Evolutionary conservation across 2,888 invertebrate genomes (phyloP).

Genomic region (Leptothorax acervorum): DNA sequence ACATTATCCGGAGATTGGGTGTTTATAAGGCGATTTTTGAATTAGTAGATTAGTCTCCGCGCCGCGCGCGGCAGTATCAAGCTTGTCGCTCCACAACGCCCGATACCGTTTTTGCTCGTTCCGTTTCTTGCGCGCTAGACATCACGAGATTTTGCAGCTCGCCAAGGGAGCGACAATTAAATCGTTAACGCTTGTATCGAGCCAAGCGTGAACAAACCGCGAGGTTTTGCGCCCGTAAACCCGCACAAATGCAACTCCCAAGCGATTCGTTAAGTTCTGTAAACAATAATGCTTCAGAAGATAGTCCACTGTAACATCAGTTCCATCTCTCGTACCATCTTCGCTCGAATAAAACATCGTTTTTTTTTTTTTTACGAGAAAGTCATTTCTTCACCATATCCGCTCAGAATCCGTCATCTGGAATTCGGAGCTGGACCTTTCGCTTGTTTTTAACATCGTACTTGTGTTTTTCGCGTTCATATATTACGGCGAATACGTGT

Average conservation of each 20-base stretch:
- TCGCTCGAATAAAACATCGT: background rate
- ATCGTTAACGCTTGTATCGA: slow-evolving; percentile 5
- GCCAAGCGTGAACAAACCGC: background rate
- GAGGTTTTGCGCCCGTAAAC: slow-evolving; percentile 17
- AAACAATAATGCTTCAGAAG: background rate
- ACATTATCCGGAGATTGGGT: slow-evolving; percentile 73
- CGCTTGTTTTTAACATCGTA: slow-evolving; percentile 3
- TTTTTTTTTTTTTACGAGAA: background rate
- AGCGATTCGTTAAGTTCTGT: slow-evolving; percentile 15
- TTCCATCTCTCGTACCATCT: background rate
- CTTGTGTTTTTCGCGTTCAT: slow-evolving; percentile 39
- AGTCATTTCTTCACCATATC: background rate
- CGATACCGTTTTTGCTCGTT: slow-evolving; percentile 17
- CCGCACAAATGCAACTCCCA: background rate
- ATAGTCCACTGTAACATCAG: background rate
- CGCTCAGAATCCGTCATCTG: background rate
- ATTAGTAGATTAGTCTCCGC: slow-evolving; percentile 59
- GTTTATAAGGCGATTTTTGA: slow-evolving; percentile 76
- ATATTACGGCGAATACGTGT: slow-evolving; percentile 54
- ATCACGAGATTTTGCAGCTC: slow-evolving; percentile 12
- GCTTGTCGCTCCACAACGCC: background rate
- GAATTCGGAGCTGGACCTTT: background rate
- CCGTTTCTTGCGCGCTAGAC: background rate
- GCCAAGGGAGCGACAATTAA: slow-evolving; percentile 30
- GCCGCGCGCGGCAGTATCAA: slow-evolving; percentile 21